Evolutionary conservation across 2,888 invertebrate species (phyloP), one percentile per base, ranked within the genome.

Genomic region (Torymus auratus): DNA sequence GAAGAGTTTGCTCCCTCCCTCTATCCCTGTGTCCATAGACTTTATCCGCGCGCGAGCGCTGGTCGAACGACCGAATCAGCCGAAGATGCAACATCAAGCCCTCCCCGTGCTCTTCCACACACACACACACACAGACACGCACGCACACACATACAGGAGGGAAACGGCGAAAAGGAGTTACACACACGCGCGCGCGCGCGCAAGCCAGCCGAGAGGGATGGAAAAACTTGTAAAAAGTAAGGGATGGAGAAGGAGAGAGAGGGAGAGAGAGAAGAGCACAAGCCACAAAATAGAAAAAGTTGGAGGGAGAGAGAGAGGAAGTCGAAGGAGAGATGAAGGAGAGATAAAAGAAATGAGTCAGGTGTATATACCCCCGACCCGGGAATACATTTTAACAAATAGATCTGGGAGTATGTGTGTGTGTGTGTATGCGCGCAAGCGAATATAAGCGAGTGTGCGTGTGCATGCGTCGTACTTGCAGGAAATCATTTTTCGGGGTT

Each of bases 31-130:
- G 28, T 28, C 28, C 28, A 28, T 3, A 74, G 65, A 78, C 80
- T 83, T 72, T 74, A 82, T 78, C 67, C 69, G 60, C 82, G 83
- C 84, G 83, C 84, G 82, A 81, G 85, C 84, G 84, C 83, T 84
- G 84, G 78, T 83, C 85, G 86, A 86, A 87, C 82, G 86, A 85
- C 82, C 83, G 81, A 83, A 83, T 83, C 84, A 81, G 74, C 79
- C 82, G 74, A 78, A 81, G 81, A 81, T 81, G 81, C 78, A 78
- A 78, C 81, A 67, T 81, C 81, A 67, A 81, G 60, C 64, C 64
- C 67, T 13, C 15, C 53, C 20, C 15, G n/a, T 23, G 28, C 28
- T 28, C 28, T 15, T 17, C 1, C 28, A 28, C 28, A 28, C 28
- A 28, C 28, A 28, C 28, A 28, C 28, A 28, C 55, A 28, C 55